Base-by-base conservation (phyloP, 1,140 invertebrate genomes). In the Drosophila leontia region DNA sequence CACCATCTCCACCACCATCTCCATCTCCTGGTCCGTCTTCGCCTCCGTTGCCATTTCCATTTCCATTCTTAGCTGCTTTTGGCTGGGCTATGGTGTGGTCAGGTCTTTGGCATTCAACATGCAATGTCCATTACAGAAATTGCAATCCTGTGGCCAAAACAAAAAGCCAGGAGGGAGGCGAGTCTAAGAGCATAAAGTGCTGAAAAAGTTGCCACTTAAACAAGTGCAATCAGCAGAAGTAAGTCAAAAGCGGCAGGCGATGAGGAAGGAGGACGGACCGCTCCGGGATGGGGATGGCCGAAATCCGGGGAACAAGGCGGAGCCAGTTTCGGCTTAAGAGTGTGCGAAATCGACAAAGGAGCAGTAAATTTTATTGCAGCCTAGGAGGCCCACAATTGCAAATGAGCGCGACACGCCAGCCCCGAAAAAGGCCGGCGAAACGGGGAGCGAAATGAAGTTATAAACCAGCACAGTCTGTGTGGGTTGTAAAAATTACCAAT, bases 91-190 rank as follows among this genome's bases (percentile, higher is more conserved):
- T 72, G 53, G 42, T 72, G 68, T 60, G 72, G 74, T 74, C 71
- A 74, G 69, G 71, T 53, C 57, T 74, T 77, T 77, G 79, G 58
- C 79, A 78, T 74, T 87, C 70, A 64, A 83, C 84, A 87, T 87
- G 84, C 84, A 80, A 87, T 83, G 84, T 88, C 84, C 84, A 83
- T 87, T 87, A 88, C 68, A 77, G 58, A 81, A 81, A 85, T 78
- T 81, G 74, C 74, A 81, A 75, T 81, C 63, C 75, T 85, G 74
- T 77, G 63, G 71, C 48, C 45, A 48, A 75, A 60, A 61, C 47
- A 56, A 62, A 72, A 56, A 70, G 57, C 56, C 48, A 59, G 35
- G 37, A 23, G 56, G 23, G 32, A 55, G 42, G 41, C 37, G 19
- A 61, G 8, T 29, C 23, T 47, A 67, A 41, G 34, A 55, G 41